These are phyloP conservation scores for Thermophis baileyi DNA, from an alignment of 2,113 vertebrate species.

Conservation along the genomic window DNA sequence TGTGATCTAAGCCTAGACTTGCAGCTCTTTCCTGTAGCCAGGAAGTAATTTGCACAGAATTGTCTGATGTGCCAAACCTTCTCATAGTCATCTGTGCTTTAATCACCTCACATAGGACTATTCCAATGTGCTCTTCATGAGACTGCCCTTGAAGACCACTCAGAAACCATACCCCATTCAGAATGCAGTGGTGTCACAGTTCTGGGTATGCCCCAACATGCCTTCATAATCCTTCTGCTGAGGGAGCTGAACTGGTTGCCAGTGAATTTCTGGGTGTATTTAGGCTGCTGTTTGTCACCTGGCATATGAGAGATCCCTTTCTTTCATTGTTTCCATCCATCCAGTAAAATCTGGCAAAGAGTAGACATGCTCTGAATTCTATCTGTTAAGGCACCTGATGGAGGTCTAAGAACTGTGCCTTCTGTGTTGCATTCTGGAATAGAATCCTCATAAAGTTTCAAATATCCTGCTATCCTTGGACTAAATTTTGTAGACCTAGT, in stretches of 20 bases:
- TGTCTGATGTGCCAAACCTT: neutral
- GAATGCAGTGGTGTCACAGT: neutral
- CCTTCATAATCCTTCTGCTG: neutral
- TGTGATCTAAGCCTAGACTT: neutral
- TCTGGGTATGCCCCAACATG: neutral
- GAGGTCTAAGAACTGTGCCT: neutral
- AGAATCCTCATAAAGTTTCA: neutral
- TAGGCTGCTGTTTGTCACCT: neutral
- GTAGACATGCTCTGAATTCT: neutral
- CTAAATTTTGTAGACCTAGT: neutral
- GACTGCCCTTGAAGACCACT: neutral
- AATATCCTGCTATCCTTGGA: neutral
- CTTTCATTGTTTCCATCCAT: neutral
- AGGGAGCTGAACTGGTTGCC: neutral
- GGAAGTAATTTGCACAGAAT: neutral
- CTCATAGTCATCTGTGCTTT: neutral
- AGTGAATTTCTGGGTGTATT: neutral
- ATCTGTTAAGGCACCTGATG: neutral
- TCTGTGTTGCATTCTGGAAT: neutral
- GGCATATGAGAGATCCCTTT: neutral
- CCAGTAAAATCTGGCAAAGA: neutral
- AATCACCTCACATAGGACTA: neutral
- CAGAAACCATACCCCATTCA: neutral
- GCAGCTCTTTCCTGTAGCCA: neutral
- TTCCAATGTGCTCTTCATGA: neutral